Evolutionary conservation across 1,140 invertebrate genomes (phyloP), one percentile per base, ranked within the genome.

Genomic region (Sitodiplosis mosellana): DNA sequence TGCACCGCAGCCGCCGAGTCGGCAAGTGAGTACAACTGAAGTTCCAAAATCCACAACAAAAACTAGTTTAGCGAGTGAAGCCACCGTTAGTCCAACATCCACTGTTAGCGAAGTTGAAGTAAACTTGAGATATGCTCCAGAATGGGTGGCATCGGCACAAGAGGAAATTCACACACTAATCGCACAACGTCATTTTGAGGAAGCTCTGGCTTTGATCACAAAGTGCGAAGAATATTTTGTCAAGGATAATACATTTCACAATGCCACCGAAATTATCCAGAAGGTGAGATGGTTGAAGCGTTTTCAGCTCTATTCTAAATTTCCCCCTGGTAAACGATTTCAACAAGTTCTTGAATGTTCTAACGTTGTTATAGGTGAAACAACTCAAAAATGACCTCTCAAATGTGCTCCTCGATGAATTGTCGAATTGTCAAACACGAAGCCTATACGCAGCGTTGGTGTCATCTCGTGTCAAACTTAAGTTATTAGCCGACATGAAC

Each of bases 111-210:
- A 50, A 52, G 0, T 65, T 77, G 64, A 68, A 71, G 57, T 56
- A 3, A 27, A 27, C 10, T 3, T 27, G 4, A 27, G 27, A 27
- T 27, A 27, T 27, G 62, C 73, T 47, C 86, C 86, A 1, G 89
- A 94, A 54, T 97, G 93, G 93, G 63, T 98, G 22, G 58, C 80
- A 47, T 92, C 96, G 66, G 75, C 92, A 0, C 80, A 87, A 17
- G 93, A 97, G 63, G 92, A 98, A 65, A 69, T 99, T 19, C 93
- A 99, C 69, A 92, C 96, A 15, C 80, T 82, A 51, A 90, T 98
- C 54, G 94, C 93, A n/a, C 90, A 97, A 64, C 75, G 94, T 55
- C 88, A 96, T 61, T 96, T 97, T 64, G 90, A 96, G 64, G 86
- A 92, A 59, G 91, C 94, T 15, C 86, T 93, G 49, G 75, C 78